These are phyloP conservation scores for Sminthurides aquaticus DNA, from an alignment of 2,888 invertebrate genomes.

Conservation along the genomic window DNA sequence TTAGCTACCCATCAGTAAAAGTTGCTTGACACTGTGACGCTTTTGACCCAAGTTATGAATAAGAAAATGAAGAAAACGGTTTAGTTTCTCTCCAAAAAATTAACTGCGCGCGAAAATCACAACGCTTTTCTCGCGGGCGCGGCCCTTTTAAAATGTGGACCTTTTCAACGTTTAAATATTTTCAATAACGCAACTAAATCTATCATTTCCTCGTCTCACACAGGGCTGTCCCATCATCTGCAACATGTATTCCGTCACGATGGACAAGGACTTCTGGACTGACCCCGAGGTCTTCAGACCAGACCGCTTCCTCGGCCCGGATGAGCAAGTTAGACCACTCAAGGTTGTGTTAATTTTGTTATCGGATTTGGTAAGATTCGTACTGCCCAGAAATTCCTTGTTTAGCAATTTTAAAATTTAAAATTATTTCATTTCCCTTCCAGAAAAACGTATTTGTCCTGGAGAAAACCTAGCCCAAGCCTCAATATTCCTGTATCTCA, in stretches of 20 bases:
- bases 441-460: conserved; percentile 16
- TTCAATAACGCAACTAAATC: too few species aligned
- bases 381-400: background rate
- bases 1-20: too few species aligned
- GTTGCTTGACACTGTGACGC: too few species aligned
- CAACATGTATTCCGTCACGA: conserved; percentile 9
- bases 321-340: background rate
- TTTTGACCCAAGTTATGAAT: too few species aligned
- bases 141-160: too few species aligned
- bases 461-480: conserved; percentile 11
- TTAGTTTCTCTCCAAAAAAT: too few species aligned
- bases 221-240: conserved; percentile 11
- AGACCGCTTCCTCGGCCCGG: conserved; percentile 11
- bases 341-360: conserved; percentile 6
- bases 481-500: conserved; percentile 10
- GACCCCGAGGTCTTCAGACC: conserved; percentile 10
- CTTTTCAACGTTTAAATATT: too few species aligned
- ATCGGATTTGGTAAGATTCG: conserved; percentile 13
- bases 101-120: too few species aligned
- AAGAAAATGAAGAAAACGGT: too few species aligned
- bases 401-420: background rate
- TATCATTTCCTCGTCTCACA: too few species aligned
- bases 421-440: background rate
- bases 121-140: too few species aligned
- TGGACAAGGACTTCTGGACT: conserved; percentile 13